Evolutionary conservation across 2,113 vertebrate species (phyloP), one percentile per base, ranked within the genome.

Genomic region (Poecilia latipinna): DNA sequence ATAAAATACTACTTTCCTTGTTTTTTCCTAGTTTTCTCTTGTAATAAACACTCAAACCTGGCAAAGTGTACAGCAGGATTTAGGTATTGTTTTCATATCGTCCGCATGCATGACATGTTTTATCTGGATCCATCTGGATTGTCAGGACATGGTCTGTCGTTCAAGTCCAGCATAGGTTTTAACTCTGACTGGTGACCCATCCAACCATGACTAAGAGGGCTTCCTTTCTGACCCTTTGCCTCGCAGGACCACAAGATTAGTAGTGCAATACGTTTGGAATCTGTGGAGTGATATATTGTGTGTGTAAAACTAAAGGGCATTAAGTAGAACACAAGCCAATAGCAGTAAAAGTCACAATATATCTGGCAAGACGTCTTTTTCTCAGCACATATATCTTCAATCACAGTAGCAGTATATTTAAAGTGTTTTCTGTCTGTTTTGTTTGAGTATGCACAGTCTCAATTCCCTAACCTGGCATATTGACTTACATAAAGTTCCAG

Each of bases 311-410:
- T 86, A 82, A 90, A 88, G 89, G 80, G 72, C 75, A 78, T 90
- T 89, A 82, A 87, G 72, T 89, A 82, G 82, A 89, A 87, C 80
- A 79, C 80, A 89, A 89, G 84, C 88, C 91, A 92, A 78, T 70
- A 63, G 89, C 79, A 84, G 84, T 93, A 91, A 93, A 93, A 92
- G 73, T 82, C 62, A 69, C 82, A 68, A 77, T 91, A 85, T 90
- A 85, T 93, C 86, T 87, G 80, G 72, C 69, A 78, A 61, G 82
- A 74, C 4, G 42, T 80, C 33, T 82, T 82, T 82, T 73, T 67
- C 86, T 26, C 69, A 79, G 51, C 54, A 76, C 70, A 81, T 86
- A 78, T 74, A 77, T 87, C 64, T 74, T 32, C 76, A 31, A 68
- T 66, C 26, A 67, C 33, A 65, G 60, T 66, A 26, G 68, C 42